These are phyloP conservation scores for Pollenia angustigena DNA, from an alignment of 2,888 invertebrate genomes.

Conservation along the genomic window DNA sequence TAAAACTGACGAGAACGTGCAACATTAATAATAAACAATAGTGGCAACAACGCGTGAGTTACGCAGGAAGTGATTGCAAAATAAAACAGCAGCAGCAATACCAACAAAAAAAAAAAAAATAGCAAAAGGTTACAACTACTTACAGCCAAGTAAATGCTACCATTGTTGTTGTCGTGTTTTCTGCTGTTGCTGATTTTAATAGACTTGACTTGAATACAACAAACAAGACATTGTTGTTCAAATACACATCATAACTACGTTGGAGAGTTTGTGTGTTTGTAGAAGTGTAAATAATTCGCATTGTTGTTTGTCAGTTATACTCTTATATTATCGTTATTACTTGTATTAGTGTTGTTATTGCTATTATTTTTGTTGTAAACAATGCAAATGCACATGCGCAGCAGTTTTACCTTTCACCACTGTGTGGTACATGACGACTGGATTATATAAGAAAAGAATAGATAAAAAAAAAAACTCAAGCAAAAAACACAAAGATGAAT, in stretches of 20 bases:
- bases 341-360: constrained; percentile 42
- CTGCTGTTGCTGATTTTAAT: constrained; percentile 24
- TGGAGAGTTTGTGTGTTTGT: constrained; percentile 35
- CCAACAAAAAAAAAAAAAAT: constrained; percentile 8
- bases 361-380: constrained; percentile 49
- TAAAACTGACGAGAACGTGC: constrained; percentile 74
- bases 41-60: constrained; percentile 73
- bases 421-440: constrained; percentile 33
- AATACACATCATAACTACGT: constrained; percentile 71
- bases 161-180: constrained; percentile 8
- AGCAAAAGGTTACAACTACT: constrained; percentile 58
- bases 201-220: constrained; percentile 55
- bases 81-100: constrained; percentile 35
- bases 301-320: constrained; percentile 63
- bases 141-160: constrained; percentile 20
- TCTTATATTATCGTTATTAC: constrained; percentile 41
- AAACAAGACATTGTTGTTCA: constrained; percentile 47
- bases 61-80: constrained; percentile 74
- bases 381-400: constrained; percentile 70
- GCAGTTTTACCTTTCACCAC: constrained; percentile 72
- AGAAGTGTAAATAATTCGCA: constrained; percentile 53
- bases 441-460: constrained; percentile 37
- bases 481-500: constrained; percentile 1
- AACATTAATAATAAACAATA: constrained; percentile 72
- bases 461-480: background rate